Evolutionary conservation across 1,140 invertebrate genomes (phyloP).

Genomic region (Brachionus manjavacas): DNA sequence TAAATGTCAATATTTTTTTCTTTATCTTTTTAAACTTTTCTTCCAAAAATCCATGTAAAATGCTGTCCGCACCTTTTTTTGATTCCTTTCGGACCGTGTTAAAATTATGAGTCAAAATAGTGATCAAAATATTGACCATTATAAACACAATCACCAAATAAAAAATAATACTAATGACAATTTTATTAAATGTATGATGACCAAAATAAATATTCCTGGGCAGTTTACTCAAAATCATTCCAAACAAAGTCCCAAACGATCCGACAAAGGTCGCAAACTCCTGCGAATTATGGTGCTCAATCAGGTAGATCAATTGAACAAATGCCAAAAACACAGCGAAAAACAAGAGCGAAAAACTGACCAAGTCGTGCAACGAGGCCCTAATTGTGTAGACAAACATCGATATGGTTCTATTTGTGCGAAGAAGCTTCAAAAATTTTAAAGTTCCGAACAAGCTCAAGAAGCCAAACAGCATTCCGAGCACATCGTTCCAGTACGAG

Average conservation of each 20-base stretch:
- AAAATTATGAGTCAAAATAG: background rate
- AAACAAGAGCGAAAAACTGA: background rate
- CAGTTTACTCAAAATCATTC: background rate
- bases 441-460: background rate
- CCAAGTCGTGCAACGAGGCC: background rate
- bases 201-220: background rate
- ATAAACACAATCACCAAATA: background rate
- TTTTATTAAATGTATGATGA: background rate
- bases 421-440: constrained; percentile 20
- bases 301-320: background rate
- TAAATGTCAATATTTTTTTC: background rate
- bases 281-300: background rate
- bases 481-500: constrained; percentile 1
- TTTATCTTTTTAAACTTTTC: background rate
- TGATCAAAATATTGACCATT: background rate
- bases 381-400: background rate
- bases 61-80: background rate
- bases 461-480: background rate
- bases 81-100: background rate
- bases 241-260: background rate
- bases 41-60: background rate
- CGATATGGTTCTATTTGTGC: background rate
- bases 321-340: background rate
- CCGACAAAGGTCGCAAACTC: background rate
- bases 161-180: background rate